phyloP scores from a whole-genome alignment of 1,140 invertebrate genomes.

The Aleiodes sp. region DNA sequence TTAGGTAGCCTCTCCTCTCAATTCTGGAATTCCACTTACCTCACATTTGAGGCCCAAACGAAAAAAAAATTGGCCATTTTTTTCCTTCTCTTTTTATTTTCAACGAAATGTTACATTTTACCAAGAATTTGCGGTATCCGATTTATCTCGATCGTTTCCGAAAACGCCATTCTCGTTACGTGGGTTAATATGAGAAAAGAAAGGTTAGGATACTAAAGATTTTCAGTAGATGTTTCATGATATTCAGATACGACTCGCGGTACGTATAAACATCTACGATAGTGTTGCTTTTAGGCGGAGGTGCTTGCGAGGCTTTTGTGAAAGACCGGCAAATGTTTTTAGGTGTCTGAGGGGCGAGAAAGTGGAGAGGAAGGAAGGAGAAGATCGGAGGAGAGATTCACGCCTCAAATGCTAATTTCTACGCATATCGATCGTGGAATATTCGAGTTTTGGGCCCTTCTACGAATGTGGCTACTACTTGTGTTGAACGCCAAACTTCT shows the following conservation, averaged over 20 bases:
- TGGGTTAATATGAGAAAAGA: background rate
- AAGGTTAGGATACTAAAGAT: background rate
- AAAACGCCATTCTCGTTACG: background rate
- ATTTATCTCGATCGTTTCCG: constrained; percentile 3
- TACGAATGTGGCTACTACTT: constrained; percentile 14
- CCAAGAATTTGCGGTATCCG: background rate
- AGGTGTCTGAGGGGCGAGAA: too few relatives aligned
- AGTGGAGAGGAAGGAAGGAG: background rate
- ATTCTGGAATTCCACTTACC: too few relatives aligned
- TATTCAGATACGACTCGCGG: background rate
- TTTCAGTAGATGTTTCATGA: constrained; percentile 2
- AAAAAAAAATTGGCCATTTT: background rate
- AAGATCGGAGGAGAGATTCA: background rate
- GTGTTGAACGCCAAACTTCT: too few relatives aligned
- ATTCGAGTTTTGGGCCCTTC: constrained; percentile 5
- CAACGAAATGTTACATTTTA: background rate
- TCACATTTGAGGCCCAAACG: background rate
- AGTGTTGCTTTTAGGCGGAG: constrained; percentile 15
- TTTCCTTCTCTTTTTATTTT: background rate
- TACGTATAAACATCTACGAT: background rate
- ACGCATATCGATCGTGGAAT: constrained; percentile 4
- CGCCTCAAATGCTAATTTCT: constrained; percentile 7
- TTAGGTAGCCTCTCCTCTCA: background rate
- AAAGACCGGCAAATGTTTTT: constrained; percentile 3
- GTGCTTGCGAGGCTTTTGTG: background rate